A percentile compares a stretch with the other conserved stretches of the same genome.
Conservation (phyloP, 2,113 vertebrate genomes). For the Rhegmatorhina hoffmannsi region DNA sequence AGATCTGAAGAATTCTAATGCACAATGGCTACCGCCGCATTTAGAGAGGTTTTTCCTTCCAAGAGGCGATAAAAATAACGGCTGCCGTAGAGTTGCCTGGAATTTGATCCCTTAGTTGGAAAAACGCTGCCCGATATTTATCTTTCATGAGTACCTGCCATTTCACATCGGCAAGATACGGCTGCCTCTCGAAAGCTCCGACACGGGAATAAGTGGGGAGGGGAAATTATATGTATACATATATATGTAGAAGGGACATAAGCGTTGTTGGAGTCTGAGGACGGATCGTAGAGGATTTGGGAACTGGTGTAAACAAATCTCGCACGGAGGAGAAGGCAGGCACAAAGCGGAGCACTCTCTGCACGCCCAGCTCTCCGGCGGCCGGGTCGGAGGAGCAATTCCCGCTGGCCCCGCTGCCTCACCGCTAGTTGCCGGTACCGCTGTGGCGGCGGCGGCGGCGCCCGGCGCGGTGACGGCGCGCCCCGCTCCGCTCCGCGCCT, state of each 20-base stretch:
- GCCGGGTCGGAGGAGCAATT: background rate
- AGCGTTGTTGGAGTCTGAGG: background rate
- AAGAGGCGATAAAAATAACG: slow-evolving; percentile 40
- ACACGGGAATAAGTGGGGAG: background rate
- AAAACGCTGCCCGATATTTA: slow-evolving; percentile 51
- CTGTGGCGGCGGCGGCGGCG: background rate
- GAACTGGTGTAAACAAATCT: background rate
- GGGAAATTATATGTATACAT: background rate
- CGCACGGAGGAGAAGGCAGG: background rate
- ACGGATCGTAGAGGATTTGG: background rate
- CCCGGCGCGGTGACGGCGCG: background rate
- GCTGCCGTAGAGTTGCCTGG: slow-evolving; percentile 33
- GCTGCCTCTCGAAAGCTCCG: background rate
- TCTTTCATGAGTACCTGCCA: slow-evolving; percentile 66
- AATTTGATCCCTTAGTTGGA: slow-evolving; percentile 54
- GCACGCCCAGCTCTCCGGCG: background rate
- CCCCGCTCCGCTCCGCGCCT: background rate
- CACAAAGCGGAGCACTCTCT: slow-evolving; percentile 10
- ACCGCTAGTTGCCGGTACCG: background rate
- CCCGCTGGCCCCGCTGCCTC: background rate
- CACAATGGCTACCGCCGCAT: slow-evolving; percentile 46
- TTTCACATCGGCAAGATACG: slow-evolving; percentile 47
- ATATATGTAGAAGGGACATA: background rate
- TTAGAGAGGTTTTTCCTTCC: background rate
- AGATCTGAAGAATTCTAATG: background rate